Evolutionary conservation across 2,113 vertebrate genomes (phyloP), one percentile per base, ranked within the genome.

Genomic region (Hemiscyllium ocellatum): DNA sequence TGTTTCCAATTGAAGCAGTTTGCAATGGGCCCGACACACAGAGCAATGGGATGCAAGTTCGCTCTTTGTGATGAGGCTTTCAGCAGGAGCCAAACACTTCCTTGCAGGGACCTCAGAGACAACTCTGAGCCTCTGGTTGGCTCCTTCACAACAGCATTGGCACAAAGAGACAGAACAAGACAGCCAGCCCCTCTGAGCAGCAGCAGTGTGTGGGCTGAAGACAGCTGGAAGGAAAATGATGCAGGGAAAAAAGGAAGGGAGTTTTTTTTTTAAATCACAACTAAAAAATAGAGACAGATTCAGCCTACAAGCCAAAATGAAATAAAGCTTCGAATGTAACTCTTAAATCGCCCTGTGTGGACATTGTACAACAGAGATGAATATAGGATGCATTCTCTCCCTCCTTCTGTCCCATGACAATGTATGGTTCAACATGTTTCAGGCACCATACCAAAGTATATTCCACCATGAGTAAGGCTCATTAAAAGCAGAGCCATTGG

Each of bases 401-500:
- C 29, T 37, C 33, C 37, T 47, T 66, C 61, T 37, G 89, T 19
- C 61, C 19, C 61, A 37, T 66, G 89, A 68, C 61, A 93, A 2
- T 93, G 33, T 20, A 42, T 37, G 61, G 80, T 42, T 93, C 89
- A 93, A 17, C 20, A 8, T 37, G 89, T 93, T 66, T 42, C 61
- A 68, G 19, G 89, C 61, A 22, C 1, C 0, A 15, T 93, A 68
- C 61, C 89, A 66, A 93, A 66, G 5, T 83, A 83, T 83, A 61
- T 12, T 61, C 8, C 13, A 12, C 50, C 87, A 91, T 61, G 33
- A 66, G 17, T 33, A 93, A 93, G 17, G 13, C 68, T 50, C 66
- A 95, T 95, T 95, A 95, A 95, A 29, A 70, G 68, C 68, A 95
- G 66, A 42, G 93, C 68, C 93, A 47, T 29, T 95, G 91, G 91